Evolutionary conservation across 2,797 vertebrate species (phyloP).

Genomic region (Eidolon dupreanum): DNA sequence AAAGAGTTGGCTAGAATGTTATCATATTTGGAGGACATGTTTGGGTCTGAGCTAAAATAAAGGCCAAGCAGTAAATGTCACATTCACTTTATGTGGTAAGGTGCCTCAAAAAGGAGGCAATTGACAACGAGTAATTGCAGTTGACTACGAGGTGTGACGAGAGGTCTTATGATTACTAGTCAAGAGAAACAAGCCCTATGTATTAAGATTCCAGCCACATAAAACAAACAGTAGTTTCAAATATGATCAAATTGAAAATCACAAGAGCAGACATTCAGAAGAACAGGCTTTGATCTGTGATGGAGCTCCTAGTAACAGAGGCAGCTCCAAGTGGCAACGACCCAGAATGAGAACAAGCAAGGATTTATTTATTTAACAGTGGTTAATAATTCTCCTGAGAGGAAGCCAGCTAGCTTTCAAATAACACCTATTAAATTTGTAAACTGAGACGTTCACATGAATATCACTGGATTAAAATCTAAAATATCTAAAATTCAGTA

Average conservation of each 20-base stretch:
- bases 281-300: neutral
- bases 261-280: constrained; percentile 22
- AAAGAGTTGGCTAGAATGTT: neutral
- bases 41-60: neutral
- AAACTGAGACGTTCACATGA: constrained; percentile 11
- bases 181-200: neutral
- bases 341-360: neutral
- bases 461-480: constrained; percentile 32
- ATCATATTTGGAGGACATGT: neutral
- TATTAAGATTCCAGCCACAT: neutral
- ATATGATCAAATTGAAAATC: constrained; percentile 40
- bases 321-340: neutral
- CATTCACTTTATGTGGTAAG: neutral
- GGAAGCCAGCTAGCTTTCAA: constrained; percentile 34
- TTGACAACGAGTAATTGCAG: neutral
- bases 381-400: constrained; percentile 23
- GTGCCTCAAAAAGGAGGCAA: neutral
- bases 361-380: neutral
- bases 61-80: neutral
- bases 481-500: constrained; percentile 10
- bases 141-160: neutral
- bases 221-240: neutral
- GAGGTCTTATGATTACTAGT: neutral
- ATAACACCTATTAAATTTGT: constrained; percentile 23
- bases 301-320: neutral